Conservation (phyloP, 1,140 invertebrate genomes). For the Drosophila oshimai region DNA sequence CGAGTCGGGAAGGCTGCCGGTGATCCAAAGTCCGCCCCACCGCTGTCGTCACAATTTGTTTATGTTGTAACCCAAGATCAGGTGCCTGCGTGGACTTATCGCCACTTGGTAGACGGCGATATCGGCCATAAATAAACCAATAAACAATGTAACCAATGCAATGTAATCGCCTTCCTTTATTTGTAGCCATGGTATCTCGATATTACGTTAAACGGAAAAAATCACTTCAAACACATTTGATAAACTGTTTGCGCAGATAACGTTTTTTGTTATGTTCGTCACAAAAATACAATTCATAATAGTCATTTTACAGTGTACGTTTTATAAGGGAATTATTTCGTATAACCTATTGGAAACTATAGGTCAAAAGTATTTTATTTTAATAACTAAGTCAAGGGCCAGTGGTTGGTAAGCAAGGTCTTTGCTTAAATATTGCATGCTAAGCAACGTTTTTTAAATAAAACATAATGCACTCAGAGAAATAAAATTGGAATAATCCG, state of each 20-base stretch:
- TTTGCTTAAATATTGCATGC: no score
- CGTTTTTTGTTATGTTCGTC: background rate
- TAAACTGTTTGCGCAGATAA: constrained; percentile 11
- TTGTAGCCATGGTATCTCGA: constrained; percentile 10
- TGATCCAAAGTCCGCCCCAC: constrained; percentile 17
- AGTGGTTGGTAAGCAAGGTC: no score
- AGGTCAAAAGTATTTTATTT: no score
- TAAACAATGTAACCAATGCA: constrained; percentile 11
- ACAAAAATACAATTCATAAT: no score
- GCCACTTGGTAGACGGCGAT: constrained; percentile 3
- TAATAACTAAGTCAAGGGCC: no score
- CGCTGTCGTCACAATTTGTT: constrained; percentile 25
- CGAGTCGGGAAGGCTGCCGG: background rate
- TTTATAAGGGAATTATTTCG: no score
- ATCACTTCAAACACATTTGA: constrained; percentile 10
- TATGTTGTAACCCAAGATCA: constrained; percentile 35
- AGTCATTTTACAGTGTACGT: no score
- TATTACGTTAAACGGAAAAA: constrained; percentile 6
- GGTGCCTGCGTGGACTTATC: constrained; percentile 15
- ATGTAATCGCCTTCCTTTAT: no score
- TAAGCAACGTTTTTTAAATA: no score
- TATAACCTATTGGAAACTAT: no score
- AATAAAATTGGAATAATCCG: constrained; percentile 1
- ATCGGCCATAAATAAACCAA: constrained; percentile 5
- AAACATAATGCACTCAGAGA: no score